A percentile compares a stretch with the other conserved stretches of the same genome.
Conservation (phyloP, 2,888 invertebrate species). For the Caenorhabditis plicata region DNA sequence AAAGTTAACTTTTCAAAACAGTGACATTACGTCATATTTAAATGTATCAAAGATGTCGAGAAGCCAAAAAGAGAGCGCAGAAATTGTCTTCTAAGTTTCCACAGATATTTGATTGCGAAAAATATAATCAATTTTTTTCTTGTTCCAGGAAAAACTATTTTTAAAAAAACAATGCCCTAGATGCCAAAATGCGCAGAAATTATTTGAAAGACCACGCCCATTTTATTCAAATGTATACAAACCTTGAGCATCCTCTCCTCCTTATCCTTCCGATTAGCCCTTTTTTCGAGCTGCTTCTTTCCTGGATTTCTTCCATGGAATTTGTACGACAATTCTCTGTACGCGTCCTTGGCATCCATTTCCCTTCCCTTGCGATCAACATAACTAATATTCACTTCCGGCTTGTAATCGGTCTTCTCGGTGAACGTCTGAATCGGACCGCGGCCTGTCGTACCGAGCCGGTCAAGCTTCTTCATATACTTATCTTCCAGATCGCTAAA, state of each 20-base stretch:
- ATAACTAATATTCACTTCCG: constrained; percentile 72
- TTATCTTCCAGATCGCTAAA: constrained; percentile 66
- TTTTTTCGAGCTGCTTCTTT: constrained; percentile 94
- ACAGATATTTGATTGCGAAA: too few species aligned
- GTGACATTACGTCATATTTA: background rate
- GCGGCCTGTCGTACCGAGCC: constrained; percentile 58
- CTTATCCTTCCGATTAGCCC: constrained; percentile 83
- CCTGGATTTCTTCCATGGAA: constrained; percentile 99
- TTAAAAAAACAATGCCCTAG: background rate
- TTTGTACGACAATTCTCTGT: constrained; percentile 74
- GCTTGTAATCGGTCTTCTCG: constrained; percentile 63
- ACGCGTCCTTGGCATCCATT: constrained; percentile 92
- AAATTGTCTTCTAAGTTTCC: too few species aligned
- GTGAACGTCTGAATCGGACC: constrained; percentile 60
- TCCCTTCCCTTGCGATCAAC: constrained; percentile 92
- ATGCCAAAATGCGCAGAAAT: background rate
- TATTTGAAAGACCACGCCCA: background rate
- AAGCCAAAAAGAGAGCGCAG: too few species aligned
- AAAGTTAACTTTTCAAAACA: too few species aligned
- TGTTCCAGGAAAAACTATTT: background rate
- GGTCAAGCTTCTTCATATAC: constrained; percentile 64
- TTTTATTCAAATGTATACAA: background rate
- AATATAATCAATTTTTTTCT: too few species aligned
- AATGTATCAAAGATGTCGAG: too few species aligned
- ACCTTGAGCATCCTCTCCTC: constrained; percentile 51